Conservation (phyloP, 2,113 vertebrate species). For the Indri indri region DNA sequence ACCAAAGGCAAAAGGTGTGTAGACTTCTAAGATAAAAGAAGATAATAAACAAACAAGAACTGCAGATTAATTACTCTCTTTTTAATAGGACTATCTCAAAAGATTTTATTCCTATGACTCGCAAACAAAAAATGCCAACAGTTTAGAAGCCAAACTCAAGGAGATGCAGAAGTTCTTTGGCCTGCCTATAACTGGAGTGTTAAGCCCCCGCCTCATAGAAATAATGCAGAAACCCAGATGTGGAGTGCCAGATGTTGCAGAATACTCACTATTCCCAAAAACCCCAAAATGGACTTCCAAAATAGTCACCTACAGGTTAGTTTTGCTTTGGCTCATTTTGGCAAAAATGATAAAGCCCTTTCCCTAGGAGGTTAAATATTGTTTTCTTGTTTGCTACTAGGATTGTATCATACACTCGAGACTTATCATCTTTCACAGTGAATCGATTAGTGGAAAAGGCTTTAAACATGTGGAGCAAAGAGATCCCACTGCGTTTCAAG, state of each 20-base stretch:
- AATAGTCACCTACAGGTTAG: conserved; percentile 85
- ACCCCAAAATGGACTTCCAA: conserved; percentile 72
- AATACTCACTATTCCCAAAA: background rate
- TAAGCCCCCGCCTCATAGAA: conserved; percentile 57
- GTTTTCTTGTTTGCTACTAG: conserved; percentile 65
- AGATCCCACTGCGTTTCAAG: conserved; percentile 77
- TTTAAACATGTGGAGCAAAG: conserved; percentile 79
- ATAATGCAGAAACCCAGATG: conserved; percentile 80
- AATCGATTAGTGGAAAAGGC: conserved; percentile 75
- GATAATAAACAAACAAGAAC: background rate
- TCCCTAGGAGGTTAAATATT: conserved; percentile 39
- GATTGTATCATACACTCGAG: conserved; percentile 76
- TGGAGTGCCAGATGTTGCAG: conserved; percentile 79
- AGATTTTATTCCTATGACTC: conserved; percentile 74
- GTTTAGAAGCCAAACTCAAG: conserved; percentile 78
- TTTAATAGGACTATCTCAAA: conserved; percentile 82
- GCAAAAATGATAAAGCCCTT: background rate
- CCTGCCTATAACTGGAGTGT: conserved; percentile 80
- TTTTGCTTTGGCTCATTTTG: background rate
- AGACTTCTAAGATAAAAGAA: background rate
- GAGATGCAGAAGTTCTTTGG: conserved; percentile 84
- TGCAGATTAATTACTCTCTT: background rate
- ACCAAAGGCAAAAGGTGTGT: background rate
- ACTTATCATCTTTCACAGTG: conserved; percentile 56
- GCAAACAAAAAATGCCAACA: background rate